phyloP scores from a whole-genome alignment of 2,888 invertebrate species.

The Sesia bembeciformis region DNA sequence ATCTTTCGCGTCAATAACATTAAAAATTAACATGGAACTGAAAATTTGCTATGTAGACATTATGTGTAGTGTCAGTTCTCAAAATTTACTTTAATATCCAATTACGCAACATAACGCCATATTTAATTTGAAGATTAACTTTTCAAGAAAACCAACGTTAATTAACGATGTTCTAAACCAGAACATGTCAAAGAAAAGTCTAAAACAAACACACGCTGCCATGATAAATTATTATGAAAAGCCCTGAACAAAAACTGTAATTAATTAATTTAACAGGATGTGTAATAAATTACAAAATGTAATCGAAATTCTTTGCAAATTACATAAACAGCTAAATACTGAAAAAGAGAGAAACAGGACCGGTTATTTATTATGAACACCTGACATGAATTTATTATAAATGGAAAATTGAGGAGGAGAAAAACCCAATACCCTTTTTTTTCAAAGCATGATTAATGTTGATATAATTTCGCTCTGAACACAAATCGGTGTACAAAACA shows the following conservation, averaged over 20 bases:
- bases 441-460: neutral
- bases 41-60: no score
- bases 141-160: no score
- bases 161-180: no score
- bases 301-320: neutral
- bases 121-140: no score
- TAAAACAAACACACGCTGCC: neutral
- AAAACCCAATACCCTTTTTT: slow-evolving; percentile 1
- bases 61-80: no score
- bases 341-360: neutral
- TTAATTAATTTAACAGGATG: neutral
- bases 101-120: no score
- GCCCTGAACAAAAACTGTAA: neutral
- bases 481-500: no score
- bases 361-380: neutral
- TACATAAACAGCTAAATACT: neutral
- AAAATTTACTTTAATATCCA: no score
- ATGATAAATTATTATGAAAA: neutral
- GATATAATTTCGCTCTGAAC: neutral
- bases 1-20: no score
- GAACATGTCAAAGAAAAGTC: no score
- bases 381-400: slow-evolving; percentile 13
- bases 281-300: neutral
- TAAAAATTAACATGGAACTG: no score
- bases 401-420: slow-evolving; percentile 4